Evolutionary conservation across 2,113 vertebrate species (phyloP), one percentile per base, ranked within the genome.

Genomic region (Alaudala cheleensis): DNA sequence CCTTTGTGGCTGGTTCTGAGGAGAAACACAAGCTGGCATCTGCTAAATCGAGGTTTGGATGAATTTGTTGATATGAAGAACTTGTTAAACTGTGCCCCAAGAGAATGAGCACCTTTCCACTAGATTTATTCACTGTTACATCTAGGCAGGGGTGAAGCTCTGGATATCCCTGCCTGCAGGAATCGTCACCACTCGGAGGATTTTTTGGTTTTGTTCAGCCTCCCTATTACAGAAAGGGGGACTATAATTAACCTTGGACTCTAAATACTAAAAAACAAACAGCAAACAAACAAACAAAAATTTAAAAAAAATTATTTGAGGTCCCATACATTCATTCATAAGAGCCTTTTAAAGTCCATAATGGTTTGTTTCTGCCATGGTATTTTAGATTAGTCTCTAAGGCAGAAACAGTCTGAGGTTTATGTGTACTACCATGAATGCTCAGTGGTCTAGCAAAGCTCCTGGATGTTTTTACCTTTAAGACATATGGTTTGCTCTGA

Each of bases 1-100:
- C 28, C 6, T 22, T 9, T 0, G 0, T 9, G 6, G 11, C 12
- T 62, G 34, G 3, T 40, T 56, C 54, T 57, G 40, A 62, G 69
- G n/a, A 50, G 25, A 44, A 80, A 14, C 24, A 37, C 2, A 12
- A 42, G 19, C 16, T 82, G 24, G 26, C 31, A 31, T 40, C n/a
- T 64, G 31, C 20, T 16, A 53, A n/a, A n/a, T 37, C 76, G 45
- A 70, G 20, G 3, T 50, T 53, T 1, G 1, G 28, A 42, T 0
- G 0, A 23, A 40, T 50, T 42, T 42, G 23, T 67, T 72, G 28
- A 12, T 69, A 50, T 1, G 8, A n/a, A 73, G 37, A 64, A 50
- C 21, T 69, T 67, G 8, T 64, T 72, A 60, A 77, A 49, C 14
- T 26, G 8, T 86, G 21, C 18, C 12, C 6, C 12, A 31, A 62